Conservation (phyloP, 2,797 vertebrate species). For the Cossypha heuglini region DNA sequence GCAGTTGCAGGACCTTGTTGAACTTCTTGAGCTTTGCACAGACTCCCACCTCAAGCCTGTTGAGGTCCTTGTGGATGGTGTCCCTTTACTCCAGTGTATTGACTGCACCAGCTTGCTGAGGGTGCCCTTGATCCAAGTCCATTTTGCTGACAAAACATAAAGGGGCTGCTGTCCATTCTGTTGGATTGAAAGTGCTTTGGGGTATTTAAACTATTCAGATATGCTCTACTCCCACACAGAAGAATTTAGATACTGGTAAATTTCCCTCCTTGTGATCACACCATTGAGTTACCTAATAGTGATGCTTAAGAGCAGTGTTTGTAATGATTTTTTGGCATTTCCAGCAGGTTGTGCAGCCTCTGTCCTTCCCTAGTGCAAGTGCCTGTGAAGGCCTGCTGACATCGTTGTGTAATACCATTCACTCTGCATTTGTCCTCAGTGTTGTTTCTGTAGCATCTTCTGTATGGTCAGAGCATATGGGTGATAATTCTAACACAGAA, state of each 20-base stretch:
- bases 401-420: rapidly evolving
- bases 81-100: not conserved
- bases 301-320: not conserved
- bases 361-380: not conserved
- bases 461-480: not conserved
- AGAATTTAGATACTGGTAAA: not conserved
- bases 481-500: not conserved
- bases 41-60: not conserved
- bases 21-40: not conserved
- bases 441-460: not conserved
- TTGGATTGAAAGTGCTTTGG: not conserved
- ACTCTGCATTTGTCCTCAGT: not conserved
- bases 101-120: not conserved
- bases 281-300: not conserved
- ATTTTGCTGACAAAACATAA: rapidly evolving
- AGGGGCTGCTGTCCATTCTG: not conserved
- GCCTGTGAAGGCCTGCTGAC: not conserved
- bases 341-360: not conserved
- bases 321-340: not conserved
- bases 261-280: not conserved
- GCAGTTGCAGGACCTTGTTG: not conserved
- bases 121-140: not conserved
- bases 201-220: not conserved
- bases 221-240: not conserved
- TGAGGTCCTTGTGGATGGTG: not conserved